Evolutionary conservation across 2,797 vertebrate species (phyloP).

Genomic region (Pteronotus mesoamericanus): DNA sequence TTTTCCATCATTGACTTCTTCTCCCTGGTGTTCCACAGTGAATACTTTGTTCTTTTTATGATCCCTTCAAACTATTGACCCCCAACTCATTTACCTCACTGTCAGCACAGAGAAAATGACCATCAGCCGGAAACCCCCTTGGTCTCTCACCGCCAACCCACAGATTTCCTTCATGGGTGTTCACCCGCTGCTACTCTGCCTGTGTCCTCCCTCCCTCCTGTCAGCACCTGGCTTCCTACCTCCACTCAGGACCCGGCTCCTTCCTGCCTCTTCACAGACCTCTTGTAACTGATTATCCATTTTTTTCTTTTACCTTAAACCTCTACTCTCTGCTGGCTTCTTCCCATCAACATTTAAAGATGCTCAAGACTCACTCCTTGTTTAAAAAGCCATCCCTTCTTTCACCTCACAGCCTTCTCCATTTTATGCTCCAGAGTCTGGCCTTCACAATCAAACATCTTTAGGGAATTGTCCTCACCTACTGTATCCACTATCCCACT

Average conservation of each 20-base stretch:
- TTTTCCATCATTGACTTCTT: neutral
- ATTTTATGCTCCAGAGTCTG: neutral
- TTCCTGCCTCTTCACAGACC: neutral
- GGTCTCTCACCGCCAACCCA: neutral
- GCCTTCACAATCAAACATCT: neutral
- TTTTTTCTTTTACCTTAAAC: neutral
- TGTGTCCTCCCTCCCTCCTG: neutral
- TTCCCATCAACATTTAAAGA: neutral
- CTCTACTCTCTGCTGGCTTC: neutral
- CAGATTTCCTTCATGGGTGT: neutral
- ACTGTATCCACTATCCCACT: neutral
- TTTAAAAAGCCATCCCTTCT: neutral
- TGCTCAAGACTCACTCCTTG: neutral
- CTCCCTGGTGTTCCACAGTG: neutral
- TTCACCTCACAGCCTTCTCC: neutral
- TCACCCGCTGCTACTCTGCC: neutral
- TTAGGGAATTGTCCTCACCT: neutral
- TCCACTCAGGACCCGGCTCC: neutral
- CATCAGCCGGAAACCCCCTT: neutral
- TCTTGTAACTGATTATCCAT: neutral
- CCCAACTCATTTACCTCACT: neutral
- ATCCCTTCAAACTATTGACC: neutral
- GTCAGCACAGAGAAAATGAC: neutral
- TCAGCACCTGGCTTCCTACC: neutral
- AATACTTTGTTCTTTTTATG: neutral